Evolutionary conservation across 2,888 invertebrate genomes (phyloP), one percentile per base, ranked within the genome.

Genomic region (Aphodius sticticus): DNA sequence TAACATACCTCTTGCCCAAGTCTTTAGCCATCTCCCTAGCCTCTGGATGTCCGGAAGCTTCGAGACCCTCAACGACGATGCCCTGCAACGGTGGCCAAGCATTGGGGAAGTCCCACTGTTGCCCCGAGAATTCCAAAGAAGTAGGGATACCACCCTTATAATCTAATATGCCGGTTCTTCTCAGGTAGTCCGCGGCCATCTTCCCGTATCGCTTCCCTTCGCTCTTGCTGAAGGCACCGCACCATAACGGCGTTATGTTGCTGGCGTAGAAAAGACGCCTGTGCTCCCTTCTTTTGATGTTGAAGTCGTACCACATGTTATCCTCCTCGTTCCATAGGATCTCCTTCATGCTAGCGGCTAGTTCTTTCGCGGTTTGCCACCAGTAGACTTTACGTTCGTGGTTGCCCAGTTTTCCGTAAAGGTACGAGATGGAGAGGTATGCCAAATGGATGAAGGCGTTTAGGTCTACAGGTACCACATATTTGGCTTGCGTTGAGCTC

Each of bases 21-120:
- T 92, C 88, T 83, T 91, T 91, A 0, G 96, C 95, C 80, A 93
- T 84, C 14, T 91, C 86, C 77, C 90, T 87, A 0, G 93, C 93
- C 84, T 92, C 91, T 0, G 86, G 83, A 14, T 91, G 91, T 0
- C 90, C 90, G 7, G 93, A 79, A 69, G 80, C 79, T 6, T 80
- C 80, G 81, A 96, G 88, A 3, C 94, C 93, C 86, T 93, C 92
- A 2, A 96, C 92, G 1, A 95, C 89, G 77, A 96, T 92, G 84
- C 95, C 94, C 82, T 96, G 94, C 72, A 95, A 91, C 3, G 96
- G 96, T 0, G 96, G 94, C 96, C 97, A 97, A 0, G 95, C 95
- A 86, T 96, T 96, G 0, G 96, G 95, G 85, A 92, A 94, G 87
- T 96, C 95, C 96, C 96, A 95, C 86, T 96, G 94, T 87, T 95